phyloP scores from a whole-genome alignment of 2,113 vertebrate genomes.

The Cavia aperea region DNA sequence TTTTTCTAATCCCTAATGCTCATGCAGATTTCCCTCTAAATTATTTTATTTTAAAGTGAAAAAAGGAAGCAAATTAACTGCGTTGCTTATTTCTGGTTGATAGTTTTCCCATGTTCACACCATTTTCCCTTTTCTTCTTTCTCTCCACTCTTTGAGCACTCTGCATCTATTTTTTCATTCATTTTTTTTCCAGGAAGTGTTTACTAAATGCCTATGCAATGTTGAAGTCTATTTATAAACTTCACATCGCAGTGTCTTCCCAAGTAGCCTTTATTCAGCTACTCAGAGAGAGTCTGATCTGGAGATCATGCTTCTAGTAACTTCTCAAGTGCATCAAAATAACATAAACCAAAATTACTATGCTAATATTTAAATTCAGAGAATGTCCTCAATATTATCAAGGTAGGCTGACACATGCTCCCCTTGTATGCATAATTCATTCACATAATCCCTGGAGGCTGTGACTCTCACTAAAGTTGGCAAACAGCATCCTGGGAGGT shows the following conservation, averaged over 20 bases:
- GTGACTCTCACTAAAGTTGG: background rate
- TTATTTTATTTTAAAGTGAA: too few species aligned
- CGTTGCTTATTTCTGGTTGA: background rate
- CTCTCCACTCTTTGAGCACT: background rate
- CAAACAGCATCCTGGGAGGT: background rate
- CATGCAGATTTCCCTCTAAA: background rate
- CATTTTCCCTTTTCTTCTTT: background rate
- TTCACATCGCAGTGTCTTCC: background rate
- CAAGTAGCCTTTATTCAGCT: background rate
- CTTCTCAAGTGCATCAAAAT: background rate
- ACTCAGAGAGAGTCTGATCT: background rate
- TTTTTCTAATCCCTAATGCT: background rate
- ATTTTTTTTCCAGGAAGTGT: background rate
- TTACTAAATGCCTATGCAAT: background rate
- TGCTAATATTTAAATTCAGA: background rate
- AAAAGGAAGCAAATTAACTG: background rate
- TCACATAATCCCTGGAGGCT: background rate
- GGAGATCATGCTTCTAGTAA: background rate
- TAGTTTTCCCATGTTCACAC: too few species aligned
- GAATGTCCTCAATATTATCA: background rate
- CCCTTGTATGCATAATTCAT: background rate
- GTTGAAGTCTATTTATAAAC: background rate
- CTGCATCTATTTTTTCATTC: background rate
- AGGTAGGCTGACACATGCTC: background rate
- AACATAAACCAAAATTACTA: background rate